These are phyloP conservation scores for Danio aesculapii DNA, from an alignment of 2,797 vertebrate genomes.

Conservation along the genomic window DNA sequence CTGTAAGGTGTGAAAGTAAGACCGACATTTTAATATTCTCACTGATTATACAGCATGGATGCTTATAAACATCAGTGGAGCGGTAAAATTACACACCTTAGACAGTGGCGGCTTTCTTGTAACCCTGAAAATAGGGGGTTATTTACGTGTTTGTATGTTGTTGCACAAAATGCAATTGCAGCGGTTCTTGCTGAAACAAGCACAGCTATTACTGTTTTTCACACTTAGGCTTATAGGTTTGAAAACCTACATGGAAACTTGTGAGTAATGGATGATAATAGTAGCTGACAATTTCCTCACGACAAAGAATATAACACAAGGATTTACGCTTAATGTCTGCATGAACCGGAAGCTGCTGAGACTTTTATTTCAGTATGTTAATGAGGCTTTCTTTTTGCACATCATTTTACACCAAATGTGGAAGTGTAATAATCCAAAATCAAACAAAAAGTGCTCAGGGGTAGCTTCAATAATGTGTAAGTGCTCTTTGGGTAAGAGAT, in stretches of 20 bases:
- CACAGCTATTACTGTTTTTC: not conserved
- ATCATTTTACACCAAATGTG: too few relatives aligned
- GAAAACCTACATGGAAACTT: not conserved
- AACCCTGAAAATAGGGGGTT: slow-evolving; percentile 20
- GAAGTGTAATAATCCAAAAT: too few relatives aligned
- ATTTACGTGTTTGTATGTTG: slow-evolving; percentile 6
- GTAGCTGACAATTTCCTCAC: not conserved
- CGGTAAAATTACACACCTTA: slow-evolving; percentile 18
- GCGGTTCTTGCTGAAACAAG: not conserved
- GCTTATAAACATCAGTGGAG: slow-evolving; percentile 6
- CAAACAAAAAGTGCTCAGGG: too few relatives aligned
- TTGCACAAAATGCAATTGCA: not conserved
- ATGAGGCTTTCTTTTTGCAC: too few relatives aligned
- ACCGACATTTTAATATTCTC: slow-evolving; percentile 8
- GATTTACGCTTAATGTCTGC: not conserved
- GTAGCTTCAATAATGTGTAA: too few relatives aligned
- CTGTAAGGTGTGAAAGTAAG: slow-evolving; percentile 15
- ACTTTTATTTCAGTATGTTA: too few relatives aligned
- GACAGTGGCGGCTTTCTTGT: not conserved
- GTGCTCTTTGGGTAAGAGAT: too few relatives aligned
- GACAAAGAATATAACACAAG: not conserved
- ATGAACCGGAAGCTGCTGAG: too few relatives aligned
- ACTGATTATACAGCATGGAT: slow-evolving; percentile 1
- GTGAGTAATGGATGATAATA: not conserved
- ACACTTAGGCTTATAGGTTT: not conserved